phyloP scores from a whole-genome alignment of 2,113 vertebrate genomes.

The Chaenocephalus aceratus region DNA sequence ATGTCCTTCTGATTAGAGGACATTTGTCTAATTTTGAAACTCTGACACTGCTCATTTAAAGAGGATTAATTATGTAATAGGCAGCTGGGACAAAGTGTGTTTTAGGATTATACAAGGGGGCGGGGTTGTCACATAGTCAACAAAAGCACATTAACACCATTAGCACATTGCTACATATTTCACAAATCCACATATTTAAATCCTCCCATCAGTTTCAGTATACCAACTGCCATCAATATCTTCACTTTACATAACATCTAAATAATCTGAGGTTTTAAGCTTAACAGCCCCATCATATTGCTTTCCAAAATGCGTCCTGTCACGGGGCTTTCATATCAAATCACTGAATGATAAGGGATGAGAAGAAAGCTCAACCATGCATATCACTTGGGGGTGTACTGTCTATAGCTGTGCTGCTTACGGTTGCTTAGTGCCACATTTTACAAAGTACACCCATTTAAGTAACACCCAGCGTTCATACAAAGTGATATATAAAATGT shows the following conservation, averaged over 20 bases:
- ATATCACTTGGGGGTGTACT: neutral
- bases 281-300: neutral
- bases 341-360: neutral
- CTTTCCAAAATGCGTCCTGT: neutral
- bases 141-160: slow-evolving; percentile 3
- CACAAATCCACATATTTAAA: slow-evolving; percentile 3
- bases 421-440: neutral
- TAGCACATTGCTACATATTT: slow-evolving; percentile 6
- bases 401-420: neutral
- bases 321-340: neutral
- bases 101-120: neutral
- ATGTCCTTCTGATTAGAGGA: neutral
- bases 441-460: neutral
- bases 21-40: neutral
- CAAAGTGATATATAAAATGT: neutral
- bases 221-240: neutral
- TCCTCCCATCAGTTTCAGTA: neutral
- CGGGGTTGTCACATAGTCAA: neutral
- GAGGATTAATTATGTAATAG: neutral
- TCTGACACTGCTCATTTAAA: neutral
- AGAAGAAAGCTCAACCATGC: neutral
- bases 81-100: too few relatives aligned
- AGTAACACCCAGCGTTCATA: neutral
- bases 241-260: neutral
- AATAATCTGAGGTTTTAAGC: neutral